Evolutionary conservation across 2,113 vertebrate genomes (phyloP).

Genomic region (Ochotona princeps): DNA sequence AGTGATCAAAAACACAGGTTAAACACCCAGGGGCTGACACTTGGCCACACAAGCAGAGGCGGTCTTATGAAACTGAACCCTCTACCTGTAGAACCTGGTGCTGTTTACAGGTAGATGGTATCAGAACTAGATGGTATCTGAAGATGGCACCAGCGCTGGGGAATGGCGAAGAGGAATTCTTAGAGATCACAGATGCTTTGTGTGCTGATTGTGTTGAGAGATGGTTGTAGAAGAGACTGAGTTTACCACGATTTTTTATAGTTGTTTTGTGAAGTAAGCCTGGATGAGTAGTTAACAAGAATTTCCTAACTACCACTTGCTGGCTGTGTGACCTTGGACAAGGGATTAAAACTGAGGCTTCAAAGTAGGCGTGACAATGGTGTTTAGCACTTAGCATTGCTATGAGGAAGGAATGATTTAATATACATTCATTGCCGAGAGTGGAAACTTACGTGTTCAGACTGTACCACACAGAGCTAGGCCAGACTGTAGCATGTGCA

Average conservation of each 20-base stretch:
- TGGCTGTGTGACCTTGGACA: neutral
- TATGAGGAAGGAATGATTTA: neutral
- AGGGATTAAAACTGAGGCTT: neutral
- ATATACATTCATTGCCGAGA: neutral
- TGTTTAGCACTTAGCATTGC: neutral
- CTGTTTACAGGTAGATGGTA: neutral
- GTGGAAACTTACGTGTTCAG: neutral
- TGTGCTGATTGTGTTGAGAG: neutral
- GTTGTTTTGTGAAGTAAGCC: neutral
- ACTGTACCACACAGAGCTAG: neutral
- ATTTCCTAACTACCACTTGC: neutral
- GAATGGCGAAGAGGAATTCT: neutral
- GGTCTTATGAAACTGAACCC: neutral
- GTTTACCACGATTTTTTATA: neutral
- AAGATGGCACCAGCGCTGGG: neutral
- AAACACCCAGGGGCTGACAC: no score
- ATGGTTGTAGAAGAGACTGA: neutral
- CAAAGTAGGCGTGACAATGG: neutral
- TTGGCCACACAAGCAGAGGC: neutral
- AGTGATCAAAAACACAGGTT: neutral
- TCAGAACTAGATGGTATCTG: neutral
- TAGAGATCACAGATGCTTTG: neutral
- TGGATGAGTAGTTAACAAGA: neutral
- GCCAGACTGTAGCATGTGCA: neutral
- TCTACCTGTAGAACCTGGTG: neutral